A percentile compares a stretch with the other conserved stretches of the same genome.
phyloP scores from a whole-genome alignment of 2,797 vertebrate genomes.

The Mallotus villosus region DNA sequence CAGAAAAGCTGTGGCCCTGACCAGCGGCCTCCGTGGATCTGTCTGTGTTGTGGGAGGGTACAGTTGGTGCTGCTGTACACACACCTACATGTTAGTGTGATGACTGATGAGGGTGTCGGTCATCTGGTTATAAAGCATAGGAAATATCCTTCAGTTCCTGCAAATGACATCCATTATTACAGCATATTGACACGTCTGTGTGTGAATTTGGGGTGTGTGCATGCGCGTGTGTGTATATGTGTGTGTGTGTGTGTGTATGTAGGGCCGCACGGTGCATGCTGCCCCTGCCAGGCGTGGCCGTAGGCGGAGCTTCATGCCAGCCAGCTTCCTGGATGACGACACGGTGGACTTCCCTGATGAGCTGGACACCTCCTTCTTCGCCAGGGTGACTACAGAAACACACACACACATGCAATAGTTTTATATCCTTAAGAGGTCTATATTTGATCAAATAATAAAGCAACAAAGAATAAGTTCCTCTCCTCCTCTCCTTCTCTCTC shows the following conservation, averaged over 20 bases:
- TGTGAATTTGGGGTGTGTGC: not conserved
- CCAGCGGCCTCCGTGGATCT: not conserved
- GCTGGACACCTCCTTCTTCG: constrained; percentile 94
- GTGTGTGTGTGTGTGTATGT: constrained; percentile 1
- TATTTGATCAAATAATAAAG: too few species aligned
- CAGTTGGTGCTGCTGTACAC: too few species aligned
- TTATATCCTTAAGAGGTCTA: too few species aligned
- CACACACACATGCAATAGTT: not conserved
- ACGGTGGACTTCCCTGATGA: constrained; percentile 92
- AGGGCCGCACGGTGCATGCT: constrained; percentile 88
- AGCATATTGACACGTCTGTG: not conserved
- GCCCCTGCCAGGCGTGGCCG: constrained; percentile 72
- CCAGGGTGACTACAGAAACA: constrained; percentile 77
- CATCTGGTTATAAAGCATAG: too few species aligned
- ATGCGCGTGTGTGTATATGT: not conserved
- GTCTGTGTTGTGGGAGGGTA: not conserved
- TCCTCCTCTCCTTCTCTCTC: too few species aligned
- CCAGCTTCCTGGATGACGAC: constrained; percentile 92
- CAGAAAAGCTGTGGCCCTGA: not conserved
- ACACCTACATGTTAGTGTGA: too few species aligned
- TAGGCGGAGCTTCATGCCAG: constrained; percentile 88
- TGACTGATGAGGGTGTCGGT: too few species aligned
- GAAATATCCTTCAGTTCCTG: too few species aligned
- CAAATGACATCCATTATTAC: not conserved
- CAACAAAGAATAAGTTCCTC: too few species aligned